Evolutionary conservation across 2,113 vertebrate genomes (phyloP).

Genomic region (Candoia aspera): DNA sequence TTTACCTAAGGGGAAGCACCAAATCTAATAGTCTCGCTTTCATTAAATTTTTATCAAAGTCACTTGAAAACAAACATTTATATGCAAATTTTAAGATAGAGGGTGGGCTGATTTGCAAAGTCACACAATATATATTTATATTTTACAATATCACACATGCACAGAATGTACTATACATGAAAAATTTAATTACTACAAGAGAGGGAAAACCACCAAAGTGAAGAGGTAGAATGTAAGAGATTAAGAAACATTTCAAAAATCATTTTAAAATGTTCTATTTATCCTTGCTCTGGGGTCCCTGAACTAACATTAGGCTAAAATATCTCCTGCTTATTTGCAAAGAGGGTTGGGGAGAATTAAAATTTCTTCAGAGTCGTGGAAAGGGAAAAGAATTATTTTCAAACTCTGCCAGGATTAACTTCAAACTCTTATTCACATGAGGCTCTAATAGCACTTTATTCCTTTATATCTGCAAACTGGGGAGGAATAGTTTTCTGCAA

Average conservation of each 20-base stretch:
- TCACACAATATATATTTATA: constrained; percentile 15
- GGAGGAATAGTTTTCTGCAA: neutral
- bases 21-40: constrained; percentile 54
- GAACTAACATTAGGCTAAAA: neutral
- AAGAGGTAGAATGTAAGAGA: neutral
- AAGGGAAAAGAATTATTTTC: neutral
- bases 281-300: neutral
- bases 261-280: neutral
- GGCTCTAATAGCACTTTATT: neutral
- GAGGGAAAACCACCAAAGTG: neutral
- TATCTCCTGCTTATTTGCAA: neutral
- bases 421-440: neutral
- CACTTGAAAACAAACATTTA: constrained; percentile 63
- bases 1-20: constrained; percentile 41
- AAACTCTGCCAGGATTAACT: neutral
- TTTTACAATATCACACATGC: constrained; percentile 52
- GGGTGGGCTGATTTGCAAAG: constrained; percentile 51
- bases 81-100: constrained; percentile 62
- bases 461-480: neutral
- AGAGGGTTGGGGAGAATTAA: neutral
- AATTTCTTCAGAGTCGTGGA: neutral
- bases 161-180: constrained; percentile 36
- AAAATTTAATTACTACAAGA: constrained; percentile 33
- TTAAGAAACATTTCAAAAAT: constrained; percentile 15
- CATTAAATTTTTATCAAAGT: constrained; percentile 62